Conservation (phyloP, 2,888 invertebrate genomes). For the Sisyra terminalis region DNA sequence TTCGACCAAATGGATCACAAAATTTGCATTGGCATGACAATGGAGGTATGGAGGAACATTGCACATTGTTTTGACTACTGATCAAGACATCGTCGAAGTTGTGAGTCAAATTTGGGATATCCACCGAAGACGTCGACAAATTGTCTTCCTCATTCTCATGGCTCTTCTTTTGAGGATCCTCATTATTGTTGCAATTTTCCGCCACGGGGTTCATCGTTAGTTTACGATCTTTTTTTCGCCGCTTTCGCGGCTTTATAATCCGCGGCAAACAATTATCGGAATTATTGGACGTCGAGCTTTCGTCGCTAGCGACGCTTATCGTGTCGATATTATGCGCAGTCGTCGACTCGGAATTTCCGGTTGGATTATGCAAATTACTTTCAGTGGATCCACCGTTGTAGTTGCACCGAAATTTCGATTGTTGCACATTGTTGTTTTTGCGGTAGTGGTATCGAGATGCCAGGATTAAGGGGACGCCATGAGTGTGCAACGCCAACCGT, state of each 20-base stretch:
- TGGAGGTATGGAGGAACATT: conserved; percentile 16
- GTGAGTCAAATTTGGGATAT: conserved; percentile 7
- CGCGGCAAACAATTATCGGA: conserved; percentile 68
- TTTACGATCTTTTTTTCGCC: conserved; percentile 79
- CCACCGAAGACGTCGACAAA: conserved; percentile 2
- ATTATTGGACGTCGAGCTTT: conserved; percentile 46
- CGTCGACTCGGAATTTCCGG: too few relatives aligned
- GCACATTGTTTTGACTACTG: conserved; percentile 29
- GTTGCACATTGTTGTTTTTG: conserved; percentile 14
- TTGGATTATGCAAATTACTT: conserved; percentile 9
- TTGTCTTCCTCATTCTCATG: neutral
- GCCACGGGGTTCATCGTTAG: conserved; percentile 28
- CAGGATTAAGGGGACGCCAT: conserved; percentile 70
- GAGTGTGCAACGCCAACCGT: conserved; percentile 65
- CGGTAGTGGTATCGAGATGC: conserved; percentile 38
- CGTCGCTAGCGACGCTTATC: conserved; percentile 59
- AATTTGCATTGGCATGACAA: conserved; percentile 55
- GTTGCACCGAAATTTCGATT: conserved; percentile 16
- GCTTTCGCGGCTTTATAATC: conserved; percentile 77
- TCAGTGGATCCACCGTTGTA: conserved; percentile 14
- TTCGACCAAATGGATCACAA: conserved; percentile 56
- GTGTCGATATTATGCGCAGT: conserved; percentile 34
- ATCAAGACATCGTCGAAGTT: conserved; percentile 25
- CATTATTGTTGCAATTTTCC: neutral
- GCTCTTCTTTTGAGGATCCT: neutral